Evolutionary conservation across 2,888 invertebrate species (phyloP).

Genomic region (Perdita meconis): DNA sequence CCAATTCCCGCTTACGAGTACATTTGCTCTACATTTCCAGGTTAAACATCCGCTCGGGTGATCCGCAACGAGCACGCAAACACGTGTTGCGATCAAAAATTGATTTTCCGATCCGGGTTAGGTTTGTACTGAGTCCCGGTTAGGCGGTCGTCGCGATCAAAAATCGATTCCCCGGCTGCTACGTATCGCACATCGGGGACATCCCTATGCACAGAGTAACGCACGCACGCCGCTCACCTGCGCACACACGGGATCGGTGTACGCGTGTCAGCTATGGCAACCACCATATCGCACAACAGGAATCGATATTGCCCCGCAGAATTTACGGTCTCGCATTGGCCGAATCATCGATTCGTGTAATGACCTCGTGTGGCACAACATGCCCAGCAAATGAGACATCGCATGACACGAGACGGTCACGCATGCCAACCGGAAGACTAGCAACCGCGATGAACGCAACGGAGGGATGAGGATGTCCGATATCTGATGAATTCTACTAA

Average conservation of each 20-base stretch:
- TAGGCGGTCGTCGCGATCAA: too few relatives aligned
- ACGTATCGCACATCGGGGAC: slow-evolving; percentile 6
- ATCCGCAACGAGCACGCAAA: not conserved
- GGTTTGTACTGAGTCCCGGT: too few relatives aligned
- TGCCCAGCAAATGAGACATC: slow-evolving; percentile 46
- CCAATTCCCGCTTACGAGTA: slow-evolving; percentile 8
- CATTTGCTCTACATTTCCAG: not conserved
- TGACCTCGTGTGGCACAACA: slow-evolving; percentile 62
- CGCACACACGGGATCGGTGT: not conserved
- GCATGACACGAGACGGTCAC: slow-evolving; percentile 27
- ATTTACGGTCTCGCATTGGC: slow-evolving; percentile 70
- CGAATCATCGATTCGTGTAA: slow-evolving; percentile 77
- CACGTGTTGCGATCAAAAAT: slow-evolving; percentile 13
- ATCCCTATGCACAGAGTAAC: slow-evolving; percentile 14
- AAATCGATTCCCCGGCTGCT: too few relatives aligned
- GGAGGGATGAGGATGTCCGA: not conserved
- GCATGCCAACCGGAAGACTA: slow-evolving; percentile 18
- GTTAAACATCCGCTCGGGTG: not conserved
- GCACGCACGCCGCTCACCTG: not conserved
- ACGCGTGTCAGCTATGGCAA: slow-evolving; percentile 24
- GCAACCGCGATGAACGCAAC: not conserved
- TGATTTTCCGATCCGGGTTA: too few relatives aligned
- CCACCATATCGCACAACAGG: slow-evolving; percentile 40
- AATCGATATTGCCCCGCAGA: slow-evolving; percentile 63
- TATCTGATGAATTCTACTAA: not conserved